Base-by-base conservation (phyloP, 2,113 vertebrate species). In the Apaloderma vittatum region DNA sequence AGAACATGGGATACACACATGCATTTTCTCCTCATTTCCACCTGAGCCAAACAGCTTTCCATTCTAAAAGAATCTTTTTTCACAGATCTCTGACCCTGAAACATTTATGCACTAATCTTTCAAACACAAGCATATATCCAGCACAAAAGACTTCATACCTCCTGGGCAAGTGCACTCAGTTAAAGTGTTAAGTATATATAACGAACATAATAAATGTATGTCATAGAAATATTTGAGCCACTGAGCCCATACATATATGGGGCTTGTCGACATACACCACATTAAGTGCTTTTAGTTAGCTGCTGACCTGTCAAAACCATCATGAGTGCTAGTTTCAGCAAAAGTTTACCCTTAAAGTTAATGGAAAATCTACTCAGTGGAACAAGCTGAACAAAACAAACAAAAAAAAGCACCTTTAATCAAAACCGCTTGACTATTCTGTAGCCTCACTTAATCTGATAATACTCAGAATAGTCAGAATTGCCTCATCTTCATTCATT, bases 271-370 rank as follows among this genome's bases (percentile, higher is more conserved):
- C 12, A 72, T 78, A 37, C 12, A 72, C 10, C 43, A 71, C 8
- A 24, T 15, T n/a, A 54, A 67, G 15, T 27, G 59, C 32, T 89
- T 87, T 62, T 21, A 63, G 22, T 63, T 59, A 67, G 65, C 52
- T 81, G 63, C 59, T 87, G 72, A 87, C 49, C 76, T 63, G 45
- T 67, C 76, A 91, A 59, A 20, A 51, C 14, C 34, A 67, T 29
- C 40, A 52, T 1, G 6, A 92, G 34, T 11, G 7, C 48, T n/a
- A 37, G 43, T 57, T 92, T 84, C 76, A 86, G 76, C 68, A 51
- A 15, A 62, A 84, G n/a, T 80, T 92, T 74, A 77, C 55, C 5
- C 43, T 63, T 36, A 14, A 88, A 90, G 70, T 82, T 93, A 92
- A 82, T n/a, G 40, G 71, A 66, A 67, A 90, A 83, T 55, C 83